Evolutionary conservation across 2,797 vertebrate species (phyloP), one percentile per base, ranked within the genome.

Genomic region (Kryptopterus vitreolus): DNA sequence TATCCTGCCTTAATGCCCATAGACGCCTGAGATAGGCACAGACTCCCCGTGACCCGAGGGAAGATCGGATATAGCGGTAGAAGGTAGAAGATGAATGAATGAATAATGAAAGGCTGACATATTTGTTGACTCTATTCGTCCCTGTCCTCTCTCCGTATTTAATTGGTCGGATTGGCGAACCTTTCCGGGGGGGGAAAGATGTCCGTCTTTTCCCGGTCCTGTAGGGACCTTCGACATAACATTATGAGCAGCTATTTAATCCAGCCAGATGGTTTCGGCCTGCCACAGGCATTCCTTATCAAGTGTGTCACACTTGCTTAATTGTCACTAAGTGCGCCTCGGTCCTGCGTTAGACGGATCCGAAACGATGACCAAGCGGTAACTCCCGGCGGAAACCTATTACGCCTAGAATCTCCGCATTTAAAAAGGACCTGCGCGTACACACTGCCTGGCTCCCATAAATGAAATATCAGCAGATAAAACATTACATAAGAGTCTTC

Each of bases 301-400:
- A 90, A 90, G 86, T 90, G 89, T 91, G 91, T 94, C 91, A 91
- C 90, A 90, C 87, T 87, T 90, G 87, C 88, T 90, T 91, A 91
- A 91, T 91, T 91, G 89, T 89, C 68, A 81, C 78, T 78, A 82
- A 63, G 66, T 79, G 76, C 81, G 68, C 53, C 81, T 78, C 79
- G 75, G 70, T 80, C 81, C 73, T 68, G 75, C 38, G 74, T 71
- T 83, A 88, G 88, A 89, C 87, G 85, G 86, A 85, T 79, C 72
- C 58, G 68, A 83, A 85, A 84, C 86, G 86, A 86, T 87, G 83
- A 87, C 81, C 79, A 88, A 79, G 80, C 86, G 79, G 77, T 79
- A 74, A 83, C 79, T 83, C 55, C 57, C 66, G 50, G 69, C 33
- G 65, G 70, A 85, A 87, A 87, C 76, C 79, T 72, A 46, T 63